Evolutionary conservation across 2,113 vertebrate genomes (phyloP).

Genomic region (Merops nubicus): DNA sequence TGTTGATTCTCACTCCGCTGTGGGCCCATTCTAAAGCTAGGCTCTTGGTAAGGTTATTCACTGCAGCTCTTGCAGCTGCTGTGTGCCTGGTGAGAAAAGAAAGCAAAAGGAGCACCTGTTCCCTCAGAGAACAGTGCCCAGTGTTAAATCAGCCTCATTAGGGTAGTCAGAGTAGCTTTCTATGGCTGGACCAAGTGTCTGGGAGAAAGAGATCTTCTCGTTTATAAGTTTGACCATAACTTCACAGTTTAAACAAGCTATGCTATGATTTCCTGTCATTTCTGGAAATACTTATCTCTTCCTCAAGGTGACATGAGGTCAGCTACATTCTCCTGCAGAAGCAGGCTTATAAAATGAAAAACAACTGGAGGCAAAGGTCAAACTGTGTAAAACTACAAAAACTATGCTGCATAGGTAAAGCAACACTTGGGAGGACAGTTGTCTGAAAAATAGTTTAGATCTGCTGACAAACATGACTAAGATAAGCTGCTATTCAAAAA

Average conservation of each 20-base stretch:
- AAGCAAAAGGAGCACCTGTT: not conserved
- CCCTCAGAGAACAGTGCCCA: not conserved
- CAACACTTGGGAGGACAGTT: not conserved
- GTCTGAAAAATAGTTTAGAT: not conserved
- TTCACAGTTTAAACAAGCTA: not conserved
- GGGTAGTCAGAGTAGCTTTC: not conserved
- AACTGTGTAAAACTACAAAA: not conserved
- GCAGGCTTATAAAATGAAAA: not conserved
- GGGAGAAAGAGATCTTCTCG: not conserved
- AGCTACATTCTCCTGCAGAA: not conserved
- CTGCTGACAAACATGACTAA: not conserved
- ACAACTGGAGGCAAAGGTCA: not conserved
- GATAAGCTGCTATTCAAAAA: not conserved
- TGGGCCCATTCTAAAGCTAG: conserved; percentile 90
- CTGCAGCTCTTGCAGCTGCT: conserved; percentile 89
- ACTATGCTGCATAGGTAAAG: not conserved
- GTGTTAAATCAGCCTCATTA: not conserved
- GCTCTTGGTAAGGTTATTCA: conserved; percentile 88
- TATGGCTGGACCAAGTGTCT: not conserved
- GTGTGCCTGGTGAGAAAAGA: conserved; percentile 80
- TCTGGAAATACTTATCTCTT: not conserved
- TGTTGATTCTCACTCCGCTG: conserved; percentile 87
- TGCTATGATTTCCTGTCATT: not conserved
- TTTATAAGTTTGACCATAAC: not conserved
- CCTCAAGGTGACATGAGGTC: not conserved